Percentiles rank a stretch among this genome's conserved stretches.
Evolutionary conservation across 2,888 invertebrate species (phyloP).

Genomic region (Notocelia uddmanniana): DNA sequence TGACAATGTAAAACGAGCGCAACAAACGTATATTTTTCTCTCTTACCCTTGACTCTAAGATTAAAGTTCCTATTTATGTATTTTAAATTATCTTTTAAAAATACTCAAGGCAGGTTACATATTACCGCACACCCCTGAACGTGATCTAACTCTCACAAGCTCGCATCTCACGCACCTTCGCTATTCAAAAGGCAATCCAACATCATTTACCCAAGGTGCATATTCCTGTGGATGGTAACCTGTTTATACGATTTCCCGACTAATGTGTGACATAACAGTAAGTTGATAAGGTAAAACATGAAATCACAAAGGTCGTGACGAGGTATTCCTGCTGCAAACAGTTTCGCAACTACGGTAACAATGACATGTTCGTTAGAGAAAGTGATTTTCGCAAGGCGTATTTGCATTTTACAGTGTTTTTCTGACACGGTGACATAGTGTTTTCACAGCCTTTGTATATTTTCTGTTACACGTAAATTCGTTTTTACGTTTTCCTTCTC

Average conservation of each 20-base stretch:
- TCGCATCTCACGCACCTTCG: slow-evolving; percentile 5
- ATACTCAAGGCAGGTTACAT: slow-evolving; percentile 26
- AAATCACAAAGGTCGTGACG: slow-evolving; percentile 50
- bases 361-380: slow-evolving; percentile 35
- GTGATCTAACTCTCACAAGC: background rate
- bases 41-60: slow-evolving; percentile 23
- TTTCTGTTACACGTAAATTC: background rate
- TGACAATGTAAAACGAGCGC: background rate
- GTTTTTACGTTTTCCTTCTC: background rate
- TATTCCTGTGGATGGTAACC: background rate
- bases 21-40: background rate
- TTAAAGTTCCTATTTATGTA: slow-evolving; percentile 10
- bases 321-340: slow-evolving; percentile 46
- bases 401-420: slow-evolving; percentile 28
- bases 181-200: slow-evolving; percentile 1
- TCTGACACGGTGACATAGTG: slow-evolving; percentile 10
- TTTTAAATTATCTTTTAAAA: slow-evolving; percentile 26
- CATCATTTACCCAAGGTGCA: background rate
- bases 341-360: slow-evolving; percentile 34
- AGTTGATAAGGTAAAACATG: slow-evolving; percentile 28
- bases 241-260: background rate
- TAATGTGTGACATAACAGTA: slow-evolving; percentile 35
- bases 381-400: slow-evolving; percentile 36
- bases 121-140: slow-evolving; percentile 1
- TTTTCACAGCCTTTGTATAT: slow-evolving; percentile 7